phyloP scores from a whole-genome alignment of 1,140 invertebrate genomes.

The Lucilia cuprina region DNA sequence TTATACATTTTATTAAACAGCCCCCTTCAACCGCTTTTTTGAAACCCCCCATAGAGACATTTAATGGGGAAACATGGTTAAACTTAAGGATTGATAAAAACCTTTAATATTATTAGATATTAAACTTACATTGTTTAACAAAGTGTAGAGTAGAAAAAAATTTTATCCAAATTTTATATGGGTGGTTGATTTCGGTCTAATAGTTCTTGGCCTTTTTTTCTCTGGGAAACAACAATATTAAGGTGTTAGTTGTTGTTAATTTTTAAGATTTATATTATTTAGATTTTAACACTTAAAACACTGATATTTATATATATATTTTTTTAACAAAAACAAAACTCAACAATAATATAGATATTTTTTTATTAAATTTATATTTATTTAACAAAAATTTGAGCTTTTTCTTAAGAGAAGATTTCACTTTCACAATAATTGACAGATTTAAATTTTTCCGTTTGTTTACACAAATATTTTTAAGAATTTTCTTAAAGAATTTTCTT shows the following conservation, averaged over 20 bases:
- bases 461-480: neutral
- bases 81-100: too few species aligned
- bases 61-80: too few species aligned
- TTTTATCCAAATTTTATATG: slow-evolving; percentile 12
- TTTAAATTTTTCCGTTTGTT: neutral
- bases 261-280: neutral
- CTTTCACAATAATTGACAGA: slow-evolving; percentile 21
- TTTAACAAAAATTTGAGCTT: neutral
- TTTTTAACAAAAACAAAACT: neutral
- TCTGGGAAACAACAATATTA: neutral
- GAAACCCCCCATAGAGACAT: too few species aligned
- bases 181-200: slow-evolving; percentile 10
- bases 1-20: too few species aligned
- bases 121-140: slow-evolving; percentile 26
- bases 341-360: neutral
- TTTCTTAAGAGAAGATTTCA: neutral
- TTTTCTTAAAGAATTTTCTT: neutral
- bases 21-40: too few species aligned
- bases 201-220: neutral
- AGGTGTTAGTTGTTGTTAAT: neutral
- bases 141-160: neutral
- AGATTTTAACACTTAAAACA: neutral
- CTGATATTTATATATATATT: neutral
- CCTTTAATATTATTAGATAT: too few species aligned
- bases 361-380: neutral